Conservation (phyloP, 1,140 invertebrate genomes). For the Leptoteleia sp. region DNA sequence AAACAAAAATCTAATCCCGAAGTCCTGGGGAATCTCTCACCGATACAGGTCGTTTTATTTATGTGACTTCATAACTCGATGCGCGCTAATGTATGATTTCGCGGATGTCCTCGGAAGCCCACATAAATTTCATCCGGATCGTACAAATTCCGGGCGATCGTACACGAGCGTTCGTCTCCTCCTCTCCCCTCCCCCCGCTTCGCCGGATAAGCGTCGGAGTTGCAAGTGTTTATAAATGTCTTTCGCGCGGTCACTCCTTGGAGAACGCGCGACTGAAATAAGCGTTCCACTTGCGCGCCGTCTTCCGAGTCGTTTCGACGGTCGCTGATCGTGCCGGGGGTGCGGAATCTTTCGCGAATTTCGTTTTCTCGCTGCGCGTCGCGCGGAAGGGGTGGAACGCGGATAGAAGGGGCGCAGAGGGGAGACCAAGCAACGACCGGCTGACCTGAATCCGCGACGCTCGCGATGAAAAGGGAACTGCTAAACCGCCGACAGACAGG, state of each 20-base stretch:
- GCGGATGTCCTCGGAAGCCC: constrained; percentile 26
- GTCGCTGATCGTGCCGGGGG: not conserved
- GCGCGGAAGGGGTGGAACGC: not conserved
- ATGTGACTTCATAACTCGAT: constrained; percentile 43
- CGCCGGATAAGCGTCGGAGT: constrained; percentile 15
- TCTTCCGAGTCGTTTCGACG: too few relatives aligned
- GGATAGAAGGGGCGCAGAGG: not conserved
- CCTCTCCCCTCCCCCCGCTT: too few relatives aligned
- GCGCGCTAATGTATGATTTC: constrained; percentile 49
- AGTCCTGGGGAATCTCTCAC: not conserved
- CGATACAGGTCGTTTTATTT: constrained; percentile 44
- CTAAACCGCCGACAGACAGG: constrained; percentile 48
- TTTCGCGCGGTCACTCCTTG: constrained; percentile 1
- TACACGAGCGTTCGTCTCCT: too few relatives aligned
- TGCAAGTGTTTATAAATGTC: constrained; percentile 39
- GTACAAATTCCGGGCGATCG: constrained; percentile 30
- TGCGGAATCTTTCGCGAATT: constrained; percentile 48
- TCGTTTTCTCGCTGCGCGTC: constrained; percentile 24
- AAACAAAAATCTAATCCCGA: constrained; percentile 36
- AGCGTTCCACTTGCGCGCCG: too few relatives aligned
- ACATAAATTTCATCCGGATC: constrained; percentile 44
- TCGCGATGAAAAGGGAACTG: constrained; percentile 70
- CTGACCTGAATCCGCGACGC: constrained; percentile 70
- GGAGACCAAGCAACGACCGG: constrained; percentile 69
- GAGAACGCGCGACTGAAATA: too few relatives aligned